Evolutionary conservation across 1,140 invertebrate genomes (phyloP).

Genomic region (Pseudomyrmex sp.): DNA sequence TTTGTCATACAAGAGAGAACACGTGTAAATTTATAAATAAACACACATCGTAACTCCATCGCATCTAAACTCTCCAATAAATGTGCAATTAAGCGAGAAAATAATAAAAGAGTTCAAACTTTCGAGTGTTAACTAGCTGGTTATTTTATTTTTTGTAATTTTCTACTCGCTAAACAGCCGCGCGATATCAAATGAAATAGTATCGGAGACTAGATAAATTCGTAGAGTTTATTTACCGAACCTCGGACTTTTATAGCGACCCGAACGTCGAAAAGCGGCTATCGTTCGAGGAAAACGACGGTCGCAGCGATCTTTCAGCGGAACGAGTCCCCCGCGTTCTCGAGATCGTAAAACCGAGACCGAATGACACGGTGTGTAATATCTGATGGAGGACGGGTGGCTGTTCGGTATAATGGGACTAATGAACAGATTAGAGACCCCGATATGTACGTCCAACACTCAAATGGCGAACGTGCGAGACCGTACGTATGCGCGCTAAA

Average conservation of each 20-base stretch:
- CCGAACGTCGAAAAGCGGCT: neutral
- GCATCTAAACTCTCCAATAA: no score
- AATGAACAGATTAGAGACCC: slow-evolving; percentile 80
- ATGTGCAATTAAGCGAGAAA: no score
- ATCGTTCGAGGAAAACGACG: neutral
- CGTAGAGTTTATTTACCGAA: slow-evolving; percentile 1
- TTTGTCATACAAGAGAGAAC: no score
- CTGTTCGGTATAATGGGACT: slow-evolving; percentile 80
- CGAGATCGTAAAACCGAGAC: slow-evolving; percentile 69
- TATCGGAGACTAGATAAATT: neutral
- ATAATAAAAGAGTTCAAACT: no score
- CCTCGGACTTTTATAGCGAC: neutral
- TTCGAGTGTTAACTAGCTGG: no score
- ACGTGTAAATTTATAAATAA: no score
- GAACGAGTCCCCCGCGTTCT: slow-evolving; percentile 36
- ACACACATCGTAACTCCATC: no score
- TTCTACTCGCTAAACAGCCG: no score
- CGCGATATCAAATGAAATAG: neutral
- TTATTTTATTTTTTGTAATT: no score
- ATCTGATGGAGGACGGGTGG: slow-evolving; percentile 75
- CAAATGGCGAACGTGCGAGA: slow-evolving; percentile 19
- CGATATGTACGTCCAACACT: slow-evolving; percentile 68
- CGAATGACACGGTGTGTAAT: slow-evolving; percentile 73
- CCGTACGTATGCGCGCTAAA: neutral
- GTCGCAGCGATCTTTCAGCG: neutral